Conservation (phyloP, 2,113 vertebrate genomes). For the Stictonetta naevosa region DNA sequence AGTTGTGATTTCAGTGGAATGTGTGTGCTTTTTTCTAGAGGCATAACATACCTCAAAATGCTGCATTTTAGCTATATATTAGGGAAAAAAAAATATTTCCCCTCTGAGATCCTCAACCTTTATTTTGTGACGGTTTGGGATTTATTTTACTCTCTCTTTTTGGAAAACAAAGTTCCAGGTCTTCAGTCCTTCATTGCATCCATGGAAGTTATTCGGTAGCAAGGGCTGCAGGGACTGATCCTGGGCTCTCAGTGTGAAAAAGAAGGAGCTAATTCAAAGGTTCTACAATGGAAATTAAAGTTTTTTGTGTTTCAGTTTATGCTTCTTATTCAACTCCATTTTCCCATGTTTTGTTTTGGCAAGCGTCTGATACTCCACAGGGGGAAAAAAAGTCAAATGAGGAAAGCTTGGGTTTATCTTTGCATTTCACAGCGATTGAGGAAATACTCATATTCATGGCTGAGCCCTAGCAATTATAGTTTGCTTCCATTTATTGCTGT, state of each 20-base stretch:
- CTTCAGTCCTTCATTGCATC: neutral
- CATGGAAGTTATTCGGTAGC: neutral
- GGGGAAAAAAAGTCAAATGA: neutral
- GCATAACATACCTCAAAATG: neutral
- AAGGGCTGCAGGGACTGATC: neutral
- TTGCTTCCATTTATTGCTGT: constrained; percentile 14
- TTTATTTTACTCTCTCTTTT: neutral
- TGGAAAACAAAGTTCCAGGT: neutral
- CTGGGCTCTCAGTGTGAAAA: neutral
- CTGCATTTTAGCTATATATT: neutral
- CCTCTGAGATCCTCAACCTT: constrained; percentile 8
- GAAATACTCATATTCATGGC: constrained; percentile 29
- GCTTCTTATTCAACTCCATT: constrained; percentile 58
- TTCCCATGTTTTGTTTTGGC: constrained; percentile 62
- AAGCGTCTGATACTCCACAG: constrained; percentile 1
- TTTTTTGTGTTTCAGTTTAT: constrained; percentile 49
- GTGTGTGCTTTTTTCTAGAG: neutral
- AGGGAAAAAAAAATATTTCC: neutral
- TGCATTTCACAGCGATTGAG: constrained; percentile 35
- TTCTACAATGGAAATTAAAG: constrained; percentile 5
- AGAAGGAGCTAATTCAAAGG: neutral
- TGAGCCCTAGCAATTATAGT: neutral
- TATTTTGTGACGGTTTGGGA: neutral
- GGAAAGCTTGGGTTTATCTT: constrained; percentile 29
- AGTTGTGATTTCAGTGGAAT: constrained; percentile 2